Percentiles rank a stretch among this genome's conserved stretches.
Evolutionary conservation across 2,113 vertebrate species (phyloP).

Genomic region (Neodon shergylaensis): DNA sequence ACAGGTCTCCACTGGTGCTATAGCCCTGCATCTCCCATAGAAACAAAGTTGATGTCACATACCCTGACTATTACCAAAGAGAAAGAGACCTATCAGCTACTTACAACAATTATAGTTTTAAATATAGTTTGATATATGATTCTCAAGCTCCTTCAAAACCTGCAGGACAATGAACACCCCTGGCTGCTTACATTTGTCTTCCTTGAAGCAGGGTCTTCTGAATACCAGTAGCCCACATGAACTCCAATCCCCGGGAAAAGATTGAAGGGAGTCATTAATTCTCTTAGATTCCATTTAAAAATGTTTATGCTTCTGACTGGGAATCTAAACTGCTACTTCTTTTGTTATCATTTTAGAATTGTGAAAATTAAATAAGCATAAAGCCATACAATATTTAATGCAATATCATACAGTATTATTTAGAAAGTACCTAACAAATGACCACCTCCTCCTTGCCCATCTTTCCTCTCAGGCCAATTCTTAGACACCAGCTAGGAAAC

Average conservation of each 20-base stretch:
- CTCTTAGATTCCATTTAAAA: background rate
- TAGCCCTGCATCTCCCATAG: background rate
- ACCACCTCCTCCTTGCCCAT: background rate
- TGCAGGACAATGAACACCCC: background rate
- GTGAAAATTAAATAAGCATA: background rate
- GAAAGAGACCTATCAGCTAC: background rate
- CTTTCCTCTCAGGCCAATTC: background rate
- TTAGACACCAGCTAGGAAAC: background rate
- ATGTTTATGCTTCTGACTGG: background rate
- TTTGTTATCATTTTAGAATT: background rate
- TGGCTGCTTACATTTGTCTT: background rate
- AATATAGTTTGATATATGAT: background rate
- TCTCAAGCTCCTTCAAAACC: background rate
- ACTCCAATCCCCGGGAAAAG: rapidly evolving
- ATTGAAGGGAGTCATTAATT: rapidly evolving
- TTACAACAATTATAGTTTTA: background rate
- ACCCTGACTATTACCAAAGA: background rate
- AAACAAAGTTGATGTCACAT: background rate
- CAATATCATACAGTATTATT: background rate
- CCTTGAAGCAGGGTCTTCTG: background rate
- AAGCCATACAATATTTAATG: background rate
- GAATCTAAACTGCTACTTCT: background rate
- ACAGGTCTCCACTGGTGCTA: background rate
- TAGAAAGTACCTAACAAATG: background rate
- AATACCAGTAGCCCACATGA: background rate